Base-by-base conservation (phyloP, 2,888 invertebrate genomes). In the Stenurella melanura region DNA sequence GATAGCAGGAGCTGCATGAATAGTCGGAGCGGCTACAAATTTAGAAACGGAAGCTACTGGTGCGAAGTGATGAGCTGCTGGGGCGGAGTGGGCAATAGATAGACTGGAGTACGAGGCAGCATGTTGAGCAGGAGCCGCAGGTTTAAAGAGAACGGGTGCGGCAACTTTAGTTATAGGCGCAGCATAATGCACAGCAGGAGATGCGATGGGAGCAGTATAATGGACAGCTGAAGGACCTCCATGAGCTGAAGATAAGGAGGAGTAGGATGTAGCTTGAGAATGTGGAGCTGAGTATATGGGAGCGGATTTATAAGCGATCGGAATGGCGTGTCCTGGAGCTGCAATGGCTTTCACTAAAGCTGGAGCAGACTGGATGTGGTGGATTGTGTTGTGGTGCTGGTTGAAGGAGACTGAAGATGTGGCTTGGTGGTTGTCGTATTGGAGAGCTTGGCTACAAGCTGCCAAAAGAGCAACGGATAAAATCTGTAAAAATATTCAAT, bases 391-490 rank as follows among this genome's bases (percentile, higher is more conserved):
- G 77, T 84, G 84, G 77, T 84, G 83, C 63, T 85, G 76, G 19
- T 84, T 85, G 76, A 86, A 81, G 19, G 80, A 76, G 66, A 79
- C 82, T 3, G 50, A 67, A 3, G 85, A 85, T 5, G 82, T 82
- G 50, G 84, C 78, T 17, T 80, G 78, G 50, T 83, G 80, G 17
- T 81, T 80, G 58, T 81, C 81, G 11, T 82, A 79, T n/a, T 74
- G 77, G 60, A 80, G 78, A 85, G 90, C 91, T 68, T 73, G 90
- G 38, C 90, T 88, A 61, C 91, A 89, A 83, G 79, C 89, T 86
- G 76, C 89, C 77, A 88, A 78, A 74, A 87, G 87, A 83, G 87
- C 77, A 60, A 89, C 50, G 73, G 86, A 82, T 67, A 89, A 74
- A 75, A 88, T 78, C 90, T 85, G 73, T 50, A 81, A 82, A 18